These are phyloP conservation scores for Drosophila cyrtoloma DNA, from an alignment of 2,888 invertebrate genomes.

Conservation along the genomic window DNA sequence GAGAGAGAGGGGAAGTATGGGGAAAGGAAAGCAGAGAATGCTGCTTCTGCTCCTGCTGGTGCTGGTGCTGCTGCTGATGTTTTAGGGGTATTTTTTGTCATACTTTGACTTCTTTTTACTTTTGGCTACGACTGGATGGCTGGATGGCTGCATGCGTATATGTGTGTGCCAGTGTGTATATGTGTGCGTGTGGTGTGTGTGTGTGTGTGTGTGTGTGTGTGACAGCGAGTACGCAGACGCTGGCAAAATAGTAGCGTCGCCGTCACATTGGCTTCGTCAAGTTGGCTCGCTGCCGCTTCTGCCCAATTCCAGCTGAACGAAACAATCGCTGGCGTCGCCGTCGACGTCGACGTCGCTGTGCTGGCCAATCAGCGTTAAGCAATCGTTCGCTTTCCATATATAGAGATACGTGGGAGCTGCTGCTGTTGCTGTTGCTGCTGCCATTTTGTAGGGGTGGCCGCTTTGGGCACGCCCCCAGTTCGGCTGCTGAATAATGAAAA, in stretches of 20 bases:
- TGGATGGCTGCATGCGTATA: background rate
- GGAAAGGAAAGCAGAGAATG: slow-evolving; percentile 4
- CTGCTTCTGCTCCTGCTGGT: background rate
- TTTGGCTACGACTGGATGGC: slow-evolving; percentile 43
- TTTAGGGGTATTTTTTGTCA: slow-evolving; percentile 14
- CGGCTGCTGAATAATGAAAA: slow-evolving; percentile 82
- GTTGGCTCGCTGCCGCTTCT: slow-evolving; percentile 45
- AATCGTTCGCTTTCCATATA: slow-evolving; percentile 52
- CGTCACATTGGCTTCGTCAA: slow-evolving; percentile 74
- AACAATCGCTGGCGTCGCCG: slow-evolving; percentile 39
- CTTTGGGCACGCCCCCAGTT: slow-evolving; percentile 73
- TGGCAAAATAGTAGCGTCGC: slow-evolving; percentile 35
- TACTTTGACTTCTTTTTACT: slow-evolving; percentile 11
- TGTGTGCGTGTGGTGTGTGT: background rate
- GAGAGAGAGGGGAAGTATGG: background rate
- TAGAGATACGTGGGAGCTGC: slow-evolving; percentile 6
- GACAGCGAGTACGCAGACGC: slow-evolving; percentile 60
- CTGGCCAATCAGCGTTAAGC: slow-evolving; percentile 57
- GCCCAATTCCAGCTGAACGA: slow-evolving; percentile 79
- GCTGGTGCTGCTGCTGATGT: background rate
- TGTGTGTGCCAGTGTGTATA: background rate
- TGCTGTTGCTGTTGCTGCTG: slow-evolving; percentile 36
- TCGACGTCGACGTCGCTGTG: slow-evolving; percentile 33
- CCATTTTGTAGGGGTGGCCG: slow-evolving; percentile 76
- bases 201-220: background rate